These are phyloP conservation scores for Saccopteryx bilineata DNA, from an alignment of 2,113 vertebrate genomes.

Conservation along the genomic window DNA sequence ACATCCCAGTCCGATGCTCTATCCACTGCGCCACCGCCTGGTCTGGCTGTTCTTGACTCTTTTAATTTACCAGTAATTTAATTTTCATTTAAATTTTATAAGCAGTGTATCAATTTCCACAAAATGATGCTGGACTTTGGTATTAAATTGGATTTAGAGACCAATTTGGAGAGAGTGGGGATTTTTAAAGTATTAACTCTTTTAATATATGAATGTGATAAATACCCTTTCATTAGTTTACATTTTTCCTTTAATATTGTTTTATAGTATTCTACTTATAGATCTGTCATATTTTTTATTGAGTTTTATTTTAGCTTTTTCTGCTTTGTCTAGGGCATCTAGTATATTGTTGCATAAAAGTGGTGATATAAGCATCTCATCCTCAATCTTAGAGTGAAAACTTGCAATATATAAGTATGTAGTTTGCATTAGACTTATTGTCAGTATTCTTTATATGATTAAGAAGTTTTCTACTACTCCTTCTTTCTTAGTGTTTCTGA, in stretches of 20 bases:
- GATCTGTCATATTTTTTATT: neutral
- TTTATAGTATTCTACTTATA: constrained; percentile 16
- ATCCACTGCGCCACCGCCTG: too few relatives aligned
- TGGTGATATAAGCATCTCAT: neutral
- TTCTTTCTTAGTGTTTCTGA: constrained; percentile 44
- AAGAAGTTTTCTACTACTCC: constrained; percentile 25
- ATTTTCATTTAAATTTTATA: constrained; percentile 56
- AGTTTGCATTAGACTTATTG: neutral
- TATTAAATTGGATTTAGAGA: constrained; percentile 22
- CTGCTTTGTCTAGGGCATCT: neutral
- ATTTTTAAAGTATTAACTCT: constrained; percentile 23
- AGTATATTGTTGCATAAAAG: neutral
- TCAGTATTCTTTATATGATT: neutral
- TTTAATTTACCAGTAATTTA: neutral
- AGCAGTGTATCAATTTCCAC: constrained; percentile 42
- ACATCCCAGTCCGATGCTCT: too few relatives aligned
- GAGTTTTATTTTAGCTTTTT: constrained; percentile 24
- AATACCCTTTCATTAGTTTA: neutral
- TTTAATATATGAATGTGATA: constrained; percentile 2
- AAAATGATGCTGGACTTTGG: neutral
- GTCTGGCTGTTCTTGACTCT: neutral
- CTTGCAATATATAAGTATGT: constrained; percentile 21
- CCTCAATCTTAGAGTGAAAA: neutral
- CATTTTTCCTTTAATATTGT: neutral
- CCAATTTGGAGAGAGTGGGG: constrained; percentile 2